These are phyloP conservation scores for Prinia subflava DNA, from an alignment of 2,113 vertebrate genomes.

Conservation along the genomic window DNA sequence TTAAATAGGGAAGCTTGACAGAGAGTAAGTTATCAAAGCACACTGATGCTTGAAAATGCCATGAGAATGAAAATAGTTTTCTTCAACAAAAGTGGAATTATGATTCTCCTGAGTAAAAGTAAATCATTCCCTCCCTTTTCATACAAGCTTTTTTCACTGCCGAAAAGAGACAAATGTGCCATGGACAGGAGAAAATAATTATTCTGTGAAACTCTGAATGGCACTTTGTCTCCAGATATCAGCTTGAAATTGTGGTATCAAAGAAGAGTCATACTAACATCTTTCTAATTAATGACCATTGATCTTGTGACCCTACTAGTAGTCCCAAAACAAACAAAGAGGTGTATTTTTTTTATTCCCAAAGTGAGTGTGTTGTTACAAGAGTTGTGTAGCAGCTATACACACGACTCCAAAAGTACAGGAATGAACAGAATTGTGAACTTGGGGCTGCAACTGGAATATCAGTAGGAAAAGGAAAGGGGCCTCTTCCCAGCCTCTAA, in stretches of 20 bases:
- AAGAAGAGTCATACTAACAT: neutral
- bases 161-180: neutral
- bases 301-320: neutral
- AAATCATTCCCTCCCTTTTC: neutral
- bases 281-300: neutral
- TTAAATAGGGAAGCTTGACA: neutral
- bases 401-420: neutral
- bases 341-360: neutral
- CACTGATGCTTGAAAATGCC: neutral
- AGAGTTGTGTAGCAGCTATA: neutral
- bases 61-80: neutral
- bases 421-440: neutral
- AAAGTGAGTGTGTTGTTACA: neutral
- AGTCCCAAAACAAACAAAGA: conserved; percentile 25
- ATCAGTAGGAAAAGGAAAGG: neutral
- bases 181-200: neutral
- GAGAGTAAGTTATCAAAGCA: neutral
- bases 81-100: neutral
- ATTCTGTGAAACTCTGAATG: neutral
- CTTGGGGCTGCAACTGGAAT: neutral
- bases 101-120: neutral
- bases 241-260: neutral
- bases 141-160: neutral
- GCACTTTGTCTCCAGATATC: neutral
- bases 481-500: conserved; percentile 1